A percentile compares a stretch with the other conserved stretches of the same genome.
phyloP scores from a whole-genome alignment of 2,113 vertebrate species.

The Xiphophorus maculatus region DNA sequence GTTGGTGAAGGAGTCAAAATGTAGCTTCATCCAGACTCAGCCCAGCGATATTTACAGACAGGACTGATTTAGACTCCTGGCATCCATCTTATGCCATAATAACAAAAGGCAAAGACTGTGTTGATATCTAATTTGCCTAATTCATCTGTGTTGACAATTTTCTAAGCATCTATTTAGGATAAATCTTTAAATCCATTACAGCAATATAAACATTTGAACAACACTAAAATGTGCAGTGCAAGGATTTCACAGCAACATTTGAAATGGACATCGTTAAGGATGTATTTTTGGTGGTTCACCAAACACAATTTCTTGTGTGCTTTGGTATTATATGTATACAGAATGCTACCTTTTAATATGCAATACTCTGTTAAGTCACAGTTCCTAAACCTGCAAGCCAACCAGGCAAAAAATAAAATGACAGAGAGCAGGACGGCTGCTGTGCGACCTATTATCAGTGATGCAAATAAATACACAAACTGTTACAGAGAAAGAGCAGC shows the following conservation, averaged over 20 bases:
- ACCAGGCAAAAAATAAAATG: background rate
- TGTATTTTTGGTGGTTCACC: background rate
- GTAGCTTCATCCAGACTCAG: slow-evolving; percentile 41
- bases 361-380: slow-evolving; percentile 37
- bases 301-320: slow-evolving; percentile 8
- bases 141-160: slow-evolving; percentile 56
- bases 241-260: slow-evolving; percentile 33
- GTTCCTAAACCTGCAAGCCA: slow-evolving; percentile 46
- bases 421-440: slow-evolving; percentile 6
- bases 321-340: background rate
- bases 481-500: background rate
- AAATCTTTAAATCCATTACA: slow-evolving; percentile 25
- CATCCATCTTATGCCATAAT: slow-evolving; percentile 50
- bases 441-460: background rate
- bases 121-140: slow-evolving; percentile 29
- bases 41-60: slow-evolving; percentile 54
- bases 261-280: background rate
- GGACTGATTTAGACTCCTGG: slow-evolving; percentile 51
- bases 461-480: background rate
- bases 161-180: slow-evolving; percentile 28
- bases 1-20: slow-evolving; percentile 50
- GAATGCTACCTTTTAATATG: background rate
- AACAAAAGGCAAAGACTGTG: slow-evolving; percentile 41
- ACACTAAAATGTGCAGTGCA: slow-evolving; percentile 11
- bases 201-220: slow-evolving; percentile 60